Evolutionary conservation across 2,888 invertebrate species (phyloP).

Genomic region (Andrena chrysosceles): DNA sequence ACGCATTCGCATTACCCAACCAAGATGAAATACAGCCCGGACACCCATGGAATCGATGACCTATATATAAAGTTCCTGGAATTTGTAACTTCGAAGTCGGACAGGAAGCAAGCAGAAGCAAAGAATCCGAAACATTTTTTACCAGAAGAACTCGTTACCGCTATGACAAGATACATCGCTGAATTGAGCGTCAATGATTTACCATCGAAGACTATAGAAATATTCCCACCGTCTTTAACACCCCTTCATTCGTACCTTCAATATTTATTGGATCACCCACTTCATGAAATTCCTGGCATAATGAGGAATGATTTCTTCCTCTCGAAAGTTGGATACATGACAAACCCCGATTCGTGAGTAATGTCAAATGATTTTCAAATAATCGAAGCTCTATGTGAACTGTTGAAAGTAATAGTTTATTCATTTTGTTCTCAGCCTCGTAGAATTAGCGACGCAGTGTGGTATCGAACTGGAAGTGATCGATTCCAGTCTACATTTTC

Average conservation of each 20-base stretch:
- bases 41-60: conserved; percentile 77
- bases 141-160: conserved; percentile 69
- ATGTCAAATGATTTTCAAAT: background rate
- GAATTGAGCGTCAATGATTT: conserved; percentile 65
- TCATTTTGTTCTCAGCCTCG: conserved; percentile 71
- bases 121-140: conserved; percentile 64
- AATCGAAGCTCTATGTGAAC: background rate
- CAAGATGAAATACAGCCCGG: conserved; percentile 78
- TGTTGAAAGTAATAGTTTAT: background rate
- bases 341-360: conserved; percentile 79
- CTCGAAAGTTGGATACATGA: conserved; percentile 78
- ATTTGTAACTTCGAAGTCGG: conserved; percentile 77
- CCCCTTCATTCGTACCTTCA: conserved; percentile 79
- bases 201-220: conserved; percentile 61
- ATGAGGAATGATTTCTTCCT: conserved; percentile 75
- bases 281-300: conserved; percentile 73
- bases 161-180: conserved; percentile 74
- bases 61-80: conserved; percentile 83
- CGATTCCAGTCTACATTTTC: conserved; percentile 77
- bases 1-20: conserved; percentile 87
- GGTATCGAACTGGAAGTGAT: conserved; percentile 72
- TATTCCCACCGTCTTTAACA: conserved; percentile 80
- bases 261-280: conserved; percentile 73
- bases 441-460: conserved; percentile 72
- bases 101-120: conserved; percentile 70